Base-by-base conservation (phyloP, 2,888 invertebrate genomes). In the Eustalomyia histrio region DNA sequence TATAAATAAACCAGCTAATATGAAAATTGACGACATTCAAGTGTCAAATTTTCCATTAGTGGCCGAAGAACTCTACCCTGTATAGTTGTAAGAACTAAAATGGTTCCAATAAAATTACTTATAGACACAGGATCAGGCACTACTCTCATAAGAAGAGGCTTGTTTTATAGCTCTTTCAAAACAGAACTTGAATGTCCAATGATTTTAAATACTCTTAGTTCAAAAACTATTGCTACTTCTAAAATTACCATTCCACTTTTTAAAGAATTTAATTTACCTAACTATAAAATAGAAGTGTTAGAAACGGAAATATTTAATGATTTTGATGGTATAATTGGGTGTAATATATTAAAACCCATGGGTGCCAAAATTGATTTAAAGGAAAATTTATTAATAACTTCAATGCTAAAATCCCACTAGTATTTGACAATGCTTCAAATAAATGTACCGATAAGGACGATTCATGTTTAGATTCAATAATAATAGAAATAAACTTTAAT, bases 321-420 rank as follows among this genome's bases (percentile, higher is more conserved):
- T 29, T 71, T 71, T 17, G 73, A 79, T 53, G 79, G 79, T 21
- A 58, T 80, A 7, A 43, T 83, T 17, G 83, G 73, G 2, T 80
- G 76, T 9, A 78, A 80, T 29, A 73, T 80, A 17, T 29, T 83
- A 2, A 33, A 29, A 24, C 57, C 61, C 14, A 55, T 75, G 24
- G 72, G 58, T 47, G 75, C 52, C n/a, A n/a, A n/a, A n/a, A n/a
- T n/a, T n/a, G n/a, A n/a, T n/a, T n/a, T n/a, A n/a, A n/a, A n/a
- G n/a, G 35, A 58, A 6, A 60, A 58, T 18, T 24, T 55, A 10
- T 35, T 82, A 55, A 53, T 65, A 8, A 76, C 75, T n/a, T n/a
- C 50, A 53, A 52, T 10, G 58, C 16, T 7, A 74, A 50, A 17
- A 35, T 79, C 14, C 68, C 55, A 12, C 16, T 79, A 14, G 39